A percentile compares a stretch with the other conserved stretches of the same genome.
These are phyloP conservation scores for Plotosus lineatus DNA, from an alignment of 2,113 vertebrate genomes.

Conservation along the genomic window DNA sequence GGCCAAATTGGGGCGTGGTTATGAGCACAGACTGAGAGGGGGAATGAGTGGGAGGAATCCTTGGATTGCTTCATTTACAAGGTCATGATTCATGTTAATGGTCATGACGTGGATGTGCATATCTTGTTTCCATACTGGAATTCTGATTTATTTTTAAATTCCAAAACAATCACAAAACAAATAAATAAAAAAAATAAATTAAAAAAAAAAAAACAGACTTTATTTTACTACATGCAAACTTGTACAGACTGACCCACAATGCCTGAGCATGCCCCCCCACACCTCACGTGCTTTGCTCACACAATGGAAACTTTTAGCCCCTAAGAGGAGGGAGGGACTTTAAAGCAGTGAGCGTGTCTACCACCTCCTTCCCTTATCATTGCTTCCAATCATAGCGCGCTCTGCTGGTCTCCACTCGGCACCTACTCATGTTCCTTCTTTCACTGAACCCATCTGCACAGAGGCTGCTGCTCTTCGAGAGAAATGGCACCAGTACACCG, in stretches of 20 bases:
- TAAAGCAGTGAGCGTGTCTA: slow-evolving; percentile 46
- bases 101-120: slow-evolving; percentile 8
- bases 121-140: background rate
- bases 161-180: no score
- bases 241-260: slow-evolving; percentile 57
- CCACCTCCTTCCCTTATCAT: slow-evolving; percentile 65
- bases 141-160: background rate
- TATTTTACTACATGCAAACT: slow-evolving; percentile 34
- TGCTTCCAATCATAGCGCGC: slow-evolving; percentile 64
- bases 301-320: slow-evolving; percentile 80
- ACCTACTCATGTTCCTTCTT: slow-evolving; percentile 47
- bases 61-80: slow-evolving; percentile 47
- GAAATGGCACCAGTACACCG: slow-evolving; percentile 49
- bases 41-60: slow-evolving; percentile 47
- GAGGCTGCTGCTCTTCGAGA: slow-evolving; percentile 36
- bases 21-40: slow-evolving; percentile 43
- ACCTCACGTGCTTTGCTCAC: slow-evolving; percentile 68
- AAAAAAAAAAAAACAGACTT: background rate
- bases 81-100: slow-evolving; percentile 26
- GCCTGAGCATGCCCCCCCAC: slow-evolving; percentile 57
- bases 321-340: slow-evolving; percentile 67
- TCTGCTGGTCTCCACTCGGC: slow-evolving; percentile 51
- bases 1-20: slow-evolving; percentile 62
- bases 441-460: slow-evolving; percentile 38
- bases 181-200: background rate